These are phyloP conservation scores for Lutjanus campechanus DNA, from an alignment of 2,797 vertebrate species.

Conservation along the genomic window DNA sequence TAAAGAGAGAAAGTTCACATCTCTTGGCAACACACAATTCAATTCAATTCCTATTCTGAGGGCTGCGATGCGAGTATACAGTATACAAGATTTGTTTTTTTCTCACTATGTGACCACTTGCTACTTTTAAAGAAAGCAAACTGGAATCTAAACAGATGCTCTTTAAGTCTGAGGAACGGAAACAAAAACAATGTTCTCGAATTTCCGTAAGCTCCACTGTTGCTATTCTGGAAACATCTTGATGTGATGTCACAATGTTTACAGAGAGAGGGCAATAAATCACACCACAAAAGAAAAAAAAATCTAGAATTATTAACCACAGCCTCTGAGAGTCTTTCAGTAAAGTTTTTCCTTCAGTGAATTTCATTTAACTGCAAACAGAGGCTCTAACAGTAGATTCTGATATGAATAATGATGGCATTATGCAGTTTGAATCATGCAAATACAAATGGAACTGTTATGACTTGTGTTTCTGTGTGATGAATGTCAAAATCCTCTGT, in stretches of 20 bases:
- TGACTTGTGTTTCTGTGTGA: constrained; percentile 20
- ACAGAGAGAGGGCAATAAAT: not conserved
- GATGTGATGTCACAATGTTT: not conserved
- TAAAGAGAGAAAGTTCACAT: too few species aligned
- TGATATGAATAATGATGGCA: constrained; percentile 10
- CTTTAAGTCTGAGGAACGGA: constrained; percentile 7
- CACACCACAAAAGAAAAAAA: not conserved
- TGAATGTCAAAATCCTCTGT: constrained; percentile 20
- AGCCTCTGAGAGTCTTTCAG: not conserved
- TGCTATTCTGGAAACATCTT: not conserved
- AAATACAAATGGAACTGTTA: constrained; percentile 28
- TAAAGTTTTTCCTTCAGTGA: not conserved
- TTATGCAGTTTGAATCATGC: constrained; percentile 41
- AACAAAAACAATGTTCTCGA: constrained; percentile 3
- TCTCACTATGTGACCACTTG: too few species aligned
- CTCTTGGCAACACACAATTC: too few species aligned
- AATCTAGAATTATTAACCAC: not conserved
- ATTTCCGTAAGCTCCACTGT: not conserved
- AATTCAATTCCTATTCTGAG: too few species aligned
- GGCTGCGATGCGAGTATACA: too few species aligned
- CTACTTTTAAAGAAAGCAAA: too few species aligned
- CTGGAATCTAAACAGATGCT: not conserved
- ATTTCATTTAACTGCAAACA: constrained; percentile 18
- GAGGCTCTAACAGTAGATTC: not conserved
- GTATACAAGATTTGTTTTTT: too few species aligned